Conservation (phyloP, 2,113 vertebrate genomes). For the Otocyon megalotis region DNA sequence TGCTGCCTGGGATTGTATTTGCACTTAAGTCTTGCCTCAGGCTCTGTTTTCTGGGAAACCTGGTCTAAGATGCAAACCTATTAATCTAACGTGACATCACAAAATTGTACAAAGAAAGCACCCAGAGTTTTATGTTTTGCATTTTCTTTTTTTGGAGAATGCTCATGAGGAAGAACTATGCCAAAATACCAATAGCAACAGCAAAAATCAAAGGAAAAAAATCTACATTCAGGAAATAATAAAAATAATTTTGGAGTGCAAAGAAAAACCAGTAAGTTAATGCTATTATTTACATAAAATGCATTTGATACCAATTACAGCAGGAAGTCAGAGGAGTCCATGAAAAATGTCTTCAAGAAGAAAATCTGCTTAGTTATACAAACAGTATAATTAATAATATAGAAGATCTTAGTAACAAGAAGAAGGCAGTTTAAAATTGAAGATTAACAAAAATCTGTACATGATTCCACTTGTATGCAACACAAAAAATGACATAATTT, state of each 20-base stretch:
- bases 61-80: slow-evolving; percentile 3
- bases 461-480: not conserved
- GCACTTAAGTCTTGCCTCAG: not conserved
- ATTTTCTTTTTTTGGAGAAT: not conserved
- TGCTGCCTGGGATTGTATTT: not conserved
- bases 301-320: not conserved
- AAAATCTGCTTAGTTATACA: slow-evolving; percentile 27
- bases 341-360: not conserved
- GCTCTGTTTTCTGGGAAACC: not conserved
- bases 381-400: not conserved
- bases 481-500: not conserved
- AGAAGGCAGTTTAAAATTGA: not conserved
- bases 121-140: not conserved
- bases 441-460: not conserved
- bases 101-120: slow-evolving; percentile 1
- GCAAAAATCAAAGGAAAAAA: not conserved
- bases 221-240: not conserved
- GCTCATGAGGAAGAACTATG: not conserved
- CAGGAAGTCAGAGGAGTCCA: not conserved
- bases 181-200: not conserved
- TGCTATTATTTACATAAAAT: not conserved
- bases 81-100: slow-evolving; percentile 22
- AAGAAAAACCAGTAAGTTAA: not conserved
- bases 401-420: not conserved
- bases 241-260: not conserved